Base-by-base conservation (phyloP, 2,888 invertebrate species). In the Iphiclides podalirius region DNA sequence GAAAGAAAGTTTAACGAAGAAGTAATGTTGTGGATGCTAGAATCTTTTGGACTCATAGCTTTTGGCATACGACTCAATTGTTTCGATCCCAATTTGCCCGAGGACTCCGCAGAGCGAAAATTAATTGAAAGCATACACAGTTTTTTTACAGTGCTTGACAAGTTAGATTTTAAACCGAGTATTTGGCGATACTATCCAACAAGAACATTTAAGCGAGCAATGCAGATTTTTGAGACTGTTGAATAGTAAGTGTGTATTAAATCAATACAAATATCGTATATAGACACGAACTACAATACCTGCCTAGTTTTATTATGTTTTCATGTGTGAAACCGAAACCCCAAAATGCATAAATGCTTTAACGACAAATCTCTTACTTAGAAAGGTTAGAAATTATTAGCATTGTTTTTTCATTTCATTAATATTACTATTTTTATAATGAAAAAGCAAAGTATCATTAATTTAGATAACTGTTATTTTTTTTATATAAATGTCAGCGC, bases 21-120 rank as follows among this genome's bases (percentile, higher is more conserved):
- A 69, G 73, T 92, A 58, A 89, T 90, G 52, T 84, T 90, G 58
- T 93, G 93, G 93, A 86, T 91, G 0, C 66, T 93, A 12, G 93
- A 93, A 68, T 91, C 89, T 0, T 73, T 78, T 1, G 75, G 68
- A 0, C 65, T 79, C 39, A 73, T 85, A 0, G 79, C 79, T 1
- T 57, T 86, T 3, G 86, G 86, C 0, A 66, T 67, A 1, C 69
- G 83, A 0, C 57, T 86, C 0, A 75, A 77, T 45, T 78, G 78
- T 46, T 63, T 85, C 0, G 66, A 76, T 34, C 59, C 67, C 0
- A 67, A 75, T 26, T 54, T 81, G 6, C 60, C 74, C 0, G 67
- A 67, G 12, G 67, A 76, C 47, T 76, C 76, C 0, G 72, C 73
- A 15, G 75, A 66, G 1, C 70, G 55, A 23, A 60, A 64, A 45